Evolutionary conservation across 2,113 vertebrate species (phyloP), one percentile per base, ranked within the genome.

Genomic region (Osmerus mordax): DNA sequence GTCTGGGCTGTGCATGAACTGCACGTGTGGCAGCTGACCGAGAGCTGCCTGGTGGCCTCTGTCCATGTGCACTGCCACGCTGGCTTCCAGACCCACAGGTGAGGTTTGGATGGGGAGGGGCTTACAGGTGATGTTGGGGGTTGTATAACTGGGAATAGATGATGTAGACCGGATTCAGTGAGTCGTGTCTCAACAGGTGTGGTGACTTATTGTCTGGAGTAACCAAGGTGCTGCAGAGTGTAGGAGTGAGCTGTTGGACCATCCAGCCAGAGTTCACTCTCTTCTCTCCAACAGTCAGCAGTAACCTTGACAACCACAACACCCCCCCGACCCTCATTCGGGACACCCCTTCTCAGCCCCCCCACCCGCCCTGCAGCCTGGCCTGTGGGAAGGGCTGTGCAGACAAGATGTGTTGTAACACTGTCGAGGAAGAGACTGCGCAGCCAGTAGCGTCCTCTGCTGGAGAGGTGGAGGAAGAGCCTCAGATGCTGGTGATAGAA

Each of bases 1-100:
- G 91, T 92, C 28, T 71, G 83, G 63, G 87, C 82, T 1, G 78
- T 93, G 67, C 92, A 94, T 28, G 89, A 94, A 23, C 90, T 94
- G 23, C 93, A 94, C 4, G 51, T 93, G 67, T 94, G 93, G 93
- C 84, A 92, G 78, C 73, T 93, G 18, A 84, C 76, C 0, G 87
- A 87, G 4, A 79, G 70, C 0, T 73, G 80, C 3, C 2, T 28
- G 0, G 92, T 93, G 78, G 93, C 92, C 0, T 91, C 92, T 2
- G 89, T 92, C 54, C 93, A 94, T 2, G 80, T 93, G 0, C 89
- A 87, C 76, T 93, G 90, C 72, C 75, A 73, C 1, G 51, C 71
- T 3, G 61, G 72, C 32, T 80, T 89, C 75, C 79, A 78, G 59
- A 23, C 41, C 4, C 74, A 86, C 79, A 88, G 86, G 89, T 89